Base-by-base conservation (phyloP, 1,140 invertebrate species). In the Apis laboriosa region DNA sequence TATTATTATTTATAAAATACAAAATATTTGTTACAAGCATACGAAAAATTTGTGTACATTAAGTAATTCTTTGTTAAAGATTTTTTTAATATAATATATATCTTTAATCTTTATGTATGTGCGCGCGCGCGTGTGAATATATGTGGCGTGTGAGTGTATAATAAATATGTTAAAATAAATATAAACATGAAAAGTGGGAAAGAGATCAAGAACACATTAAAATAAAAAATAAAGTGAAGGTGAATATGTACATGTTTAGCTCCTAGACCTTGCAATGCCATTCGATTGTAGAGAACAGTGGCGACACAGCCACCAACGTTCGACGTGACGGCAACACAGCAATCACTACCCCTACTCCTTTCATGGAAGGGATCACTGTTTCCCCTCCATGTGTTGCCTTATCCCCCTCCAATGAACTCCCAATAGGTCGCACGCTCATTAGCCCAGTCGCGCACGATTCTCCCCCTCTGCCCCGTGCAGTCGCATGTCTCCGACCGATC, bases 181-280 rank as follows among this genome's bases (percentile, higher is more conserved):
- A 71, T 70, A n/a, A 51, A n/a, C 8, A 8, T 17, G 43, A 58
- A n/a, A 28, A 15, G 28, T 68, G 19, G 28, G 64, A 58, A 58
- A 8, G 8, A 67, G 51, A 43, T 56, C 28, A 11, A 70, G 17
- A 49, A 21, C n/a, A 70, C 12, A 11, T 55, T 61, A 28, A 15
- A 71, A 86, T 56, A 73, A 86, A 82, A 60, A 61, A 43, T 34
- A 49, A 60, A 21, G 67, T 61, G 53, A 28, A 73, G 49, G 12
- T 53, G 17, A 12, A 17, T 56, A 17, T 56, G 55, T 56, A 55
- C 43, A 91, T 90, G 91, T 91, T 91, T 61, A 88, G 89, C 92
- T 92, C 89, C 89, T 92, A 94, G 94, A 95, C 94, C 94, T 95
- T 95, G 94, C 94, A 95, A 95, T 95, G 94, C 94, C 94, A 95